These are phyloP conservation scores for Amblyjoppa proteus DNA, from an alignment of 2,888 invertebrate species.

Conservation along the genomic window DNA sequence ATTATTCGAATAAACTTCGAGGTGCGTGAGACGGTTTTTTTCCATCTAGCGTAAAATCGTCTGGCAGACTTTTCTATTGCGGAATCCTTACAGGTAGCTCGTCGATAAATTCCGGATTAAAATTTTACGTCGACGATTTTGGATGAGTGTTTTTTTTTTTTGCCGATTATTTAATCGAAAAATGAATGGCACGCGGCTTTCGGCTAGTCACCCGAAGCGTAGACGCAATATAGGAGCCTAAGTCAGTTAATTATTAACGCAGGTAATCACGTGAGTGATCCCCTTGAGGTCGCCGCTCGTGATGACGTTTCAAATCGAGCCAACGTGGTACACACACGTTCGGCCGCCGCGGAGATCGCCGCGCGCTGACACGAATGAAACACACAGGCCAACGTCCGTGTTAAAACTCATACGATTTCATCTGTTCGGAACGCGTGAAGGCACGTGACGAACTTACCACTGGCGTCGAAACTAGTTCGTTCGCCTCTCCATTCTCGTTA, in stretches of 20 bases:
- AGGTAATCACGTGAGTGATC: constrained; percentile 62
- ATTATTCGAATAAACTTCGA: no score
- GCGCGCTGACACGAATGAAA: constrained; percentile 37
- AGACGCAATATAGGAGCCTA: constrained; percentile 31
- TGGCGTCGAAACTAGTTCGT: constrained; percentile 20
- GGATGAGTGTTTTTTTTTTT: constrained; percentile 16
- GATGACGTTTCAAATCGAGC: constrained; percentile 61
- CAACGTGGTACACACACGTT: constrained; percentile 10
- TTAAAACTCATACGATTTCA: neutral
- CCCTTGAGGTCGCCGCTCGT: constrained; percentile 62
- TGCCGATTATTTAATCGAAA: constrained; percentile 44
- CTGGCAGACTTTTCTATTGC: neutral
- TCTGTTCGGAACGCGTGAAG: constrained; percentile 3
- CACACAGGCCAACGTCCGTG: neutral
- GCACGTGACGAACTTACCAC: neutral
- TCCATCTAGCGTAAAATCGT: neutral
- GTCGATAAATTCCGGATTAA: neutral
- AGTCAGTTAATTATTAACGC: constrained; percentile 66
- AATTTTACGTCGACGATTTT: neutral
- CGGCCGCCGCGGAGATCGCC: constrained; percentile 23
- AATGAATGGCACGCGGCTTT: constrained; percentile 12
- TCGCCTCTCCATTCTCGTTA: constrained; percentile 31
- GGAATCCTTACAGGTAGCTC: neutral
- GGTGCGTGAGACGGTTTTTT: neutral
- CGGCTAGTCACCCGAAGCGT: constrained; percentile 34